Evolutionary conservation across 1,140 invertebrate genomes (phyloP).

Genomic region (Monomorium pharaonis): DNA sequence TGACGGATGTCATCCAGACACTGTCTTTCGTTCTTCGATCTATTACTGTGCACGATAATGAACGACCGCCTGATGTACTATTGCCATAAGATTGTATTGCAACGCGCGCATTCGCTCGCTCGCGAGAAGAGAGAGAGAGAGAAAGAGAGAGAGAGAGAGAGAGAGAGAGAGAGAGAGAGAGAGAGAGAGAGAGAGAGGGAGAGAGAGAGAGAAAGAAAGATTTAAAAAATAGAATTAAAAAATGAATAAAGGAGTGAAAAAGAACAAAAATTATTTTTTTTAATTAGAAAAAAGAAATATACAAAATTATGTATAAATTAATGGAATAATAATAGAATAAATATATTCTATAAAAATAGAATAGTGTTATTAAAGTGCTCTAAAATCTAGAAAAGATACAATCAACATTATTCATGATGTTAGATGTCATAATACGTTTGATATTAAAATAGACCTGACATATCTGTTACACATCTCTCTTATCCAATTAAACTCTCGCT

Average conservation of each 20-base stretch:
- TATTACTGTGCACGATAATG: constrained; percentile 31
- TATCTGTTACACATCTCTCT: background rate
- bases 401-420: background rate
- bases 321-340: too few species aligned
- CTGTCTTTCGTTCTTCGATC: constrained; percentile 28
- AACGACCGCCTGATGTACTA: background rate
- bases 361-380: background rate
- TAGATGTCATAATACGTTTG: too few species aligned
- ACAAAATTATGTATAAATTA: background rate
- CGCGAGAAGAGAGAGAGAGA: too few species aligned
- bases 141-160: too few species aligned
- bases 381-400: background rate
- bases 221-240: background rate
- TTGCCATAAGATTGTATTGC: background rate
- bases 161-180: too few species aligned
- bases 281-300: background rate
- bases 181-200: too few species aligned
- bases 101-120: too few species aligned
- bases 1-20: constrained; percentile 42
- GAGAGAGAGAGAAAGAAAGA: too few species aligned
- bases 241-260: background rate
- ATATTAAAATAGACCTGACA: background rate
- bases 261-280: background rate
- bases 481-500: background rate
- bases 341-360: background rate